Conservation (phyloP, 1,140 invertebrate genomes). For the Lordiphosa clarofinis region DNA sequence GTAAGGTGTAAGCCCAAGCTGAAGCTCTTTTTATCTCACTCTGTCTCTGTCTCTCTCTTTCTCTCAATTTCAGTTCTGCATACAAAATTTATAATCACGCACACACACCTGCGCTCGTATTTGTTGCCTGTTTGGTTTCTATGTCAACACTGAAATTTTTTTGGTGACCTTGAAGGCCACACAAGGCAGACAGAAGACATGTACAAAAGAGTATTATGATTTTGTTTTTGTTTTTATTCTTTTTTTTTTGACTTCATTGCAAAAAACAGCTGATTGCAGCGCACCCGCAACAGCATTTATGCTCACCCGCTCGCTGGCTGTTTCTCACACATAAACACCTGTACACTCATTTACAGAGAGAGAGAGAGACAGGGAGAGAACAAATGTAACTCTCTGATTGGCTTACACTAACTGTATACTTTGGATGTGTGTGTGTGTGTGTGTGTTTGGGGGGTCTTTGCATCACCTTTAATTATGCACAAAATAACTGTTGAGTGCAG, state of each 20-base stretch:
- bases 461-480: no score
- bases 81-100: conserved; percentile 1
- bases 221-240: conserved; percentile 3
- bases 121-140: conserved; percentile 56
- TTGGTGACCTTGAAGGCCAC: conserved; percentile 57
- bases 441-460: no score
- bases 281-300: background rate
- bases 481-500: no score
- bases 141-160: conserved; percentile 58
- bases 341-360: no score
- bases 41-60: conserved; percentile 20
- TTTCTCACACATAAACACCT: no score
- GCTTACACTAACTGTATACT: no score
- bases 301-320: no score
- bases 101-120: conserved; percentile 28
- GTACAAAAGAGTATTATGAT: conserved; percentile 1
- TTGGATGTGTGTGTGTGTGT: no score
- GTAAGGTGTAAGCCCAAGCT: background rate
- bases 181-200: conserved; percentile 7
- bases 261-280: conserved; percentile 52
- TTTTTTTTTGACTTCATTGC: conserved; percentile 31
- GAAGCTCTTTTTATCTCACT: background rate
- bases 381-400: no score
- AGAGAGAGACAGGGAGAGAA: no score
- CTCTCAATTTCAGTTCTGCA: conserved; percentile 35